Percentiles rank a stretch among this genome's conserved stretches.
Evolutionary conservation across 2,888 invertebrate genomes (phyloP).

Genomic region (Slavum lentiscoides): DNA sequence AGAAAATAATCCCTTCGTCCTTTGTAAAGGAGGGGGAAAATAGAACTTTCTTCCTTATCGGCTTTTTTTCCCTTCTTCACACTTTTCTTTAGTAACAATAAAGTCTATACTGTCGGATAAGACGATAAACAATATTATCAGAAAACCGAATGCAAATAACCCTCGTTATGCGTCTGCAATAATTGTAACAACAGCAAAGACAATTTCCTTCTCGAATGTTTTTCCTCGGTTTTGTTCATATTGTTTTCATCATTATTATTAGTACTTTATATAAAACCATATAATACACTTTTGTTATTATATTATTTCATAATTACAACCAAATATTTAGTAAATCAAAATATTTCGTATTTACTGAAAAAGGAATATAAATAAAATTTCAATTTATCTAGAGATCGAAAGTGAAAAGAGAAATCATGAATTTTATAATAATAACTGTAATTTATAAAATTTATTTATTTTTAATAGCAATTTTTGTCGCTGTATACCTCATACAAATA

Average conservation of each 20-base stretch:
- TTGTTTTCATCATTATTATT: neutral
- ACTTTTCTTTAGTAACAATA: constrained; percentile 9
- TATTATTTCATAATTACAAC: neutral
- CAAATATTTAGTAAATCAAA: too few relatives aligned
- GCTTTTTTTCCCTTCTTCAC: constrained; percentile 8
- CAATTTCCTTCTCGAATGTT: constrained; percentile 8
- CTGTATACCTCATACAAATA: too few relatives aligned
- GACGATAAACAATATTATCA: constrained; percentile 36
- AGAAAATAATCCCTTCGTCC: constrained; percentile 42
- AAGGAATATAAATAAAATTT: too few relatives aligned
- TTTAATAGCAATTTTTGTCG: too few relatives aligned
- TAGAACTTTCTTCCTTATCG: constrained; percentile 40
- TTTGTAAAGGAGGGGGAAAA: neutral
- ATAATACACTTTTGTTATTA: neutral
- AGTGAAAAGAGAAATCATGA: too few relatives aligned
- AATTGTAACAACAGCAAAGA: neutral
- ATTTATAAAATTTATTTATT: too few relatives aligned
- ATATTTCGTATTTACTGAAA: too few relatives aligned
- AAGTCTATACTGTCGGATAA: constrained; percentile 25
- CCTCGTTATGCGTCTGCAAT: constrained; percentile 4
- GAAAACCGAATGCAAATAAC: constrained; percentile 37
- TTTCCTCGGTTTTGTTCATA: neutral
- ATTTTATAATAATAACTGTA: too few relatives aligned
- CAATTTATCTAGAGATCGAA: too few relatives aligned
- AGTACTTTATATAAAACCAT: neutral